Percentiles rank a stretch among this genome's conserved stretches.
These are phyloP conservation scores for Aplysina aerophoba DNA, from an alignment of 37 sponge, comb jelly and placozoan species.

Conservation along the genomic window DNA sequence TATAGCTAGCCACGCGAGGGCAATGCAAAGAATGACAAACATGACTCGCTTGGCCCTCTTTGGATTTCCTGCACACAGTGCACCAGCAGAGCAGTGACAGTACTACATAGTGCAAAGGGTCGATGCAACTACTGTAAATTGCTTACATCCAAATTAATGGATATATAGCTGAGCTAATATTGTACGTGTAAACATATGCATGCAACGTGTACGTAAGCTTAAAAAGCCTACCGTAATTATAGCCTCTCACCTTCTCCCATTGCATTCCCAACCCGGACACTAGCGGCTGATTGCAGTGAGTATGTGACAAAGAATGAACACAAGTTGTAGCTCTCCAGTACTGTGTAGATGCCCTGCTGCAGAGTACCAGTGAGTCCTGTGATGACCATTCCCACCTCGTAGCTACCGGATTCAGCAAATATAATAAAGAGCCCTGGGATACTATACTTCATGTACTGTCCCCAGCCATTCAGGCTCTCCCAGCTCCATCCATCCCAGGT, in stretches of 20 bases:
- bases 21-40: too few species aligned
- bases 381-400: background rate
- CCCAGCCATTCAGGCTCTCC: conserved; percentile 67
- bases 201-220: too few species aligned
- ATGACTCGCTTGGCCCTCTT: too few species aligned
- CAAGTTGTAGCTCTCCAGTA: conserved; percentile 8
- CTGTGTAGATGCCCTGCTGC: conserved; percentile 9
- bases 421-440: conserved; percentile 58
- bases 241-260: conserved; percentile 48
- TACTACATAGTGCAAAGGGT: too few species aligned
- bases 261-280: conserved; percentile 62
- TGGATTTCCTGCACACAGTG: too few species aligned
- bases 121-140: too few species aligned
- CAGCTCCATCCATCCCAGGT: conserved; percentile 77
- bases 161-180: too few species aligned
- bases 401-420: background rate
- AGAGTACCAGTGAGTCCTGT: background rate
- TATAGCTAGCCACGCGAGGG: too few species aligned
- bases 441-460: conserved; percentile 46
- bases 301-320: conserved; percentile 58
- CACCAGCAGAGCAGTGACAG: too few species aligned
- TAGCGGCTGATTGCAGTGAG: conserved; percentile 29
- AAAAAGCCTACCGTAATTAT: too few species aligned
- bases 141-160: too few species aligned
- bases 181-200: too few species aligned